Conservation (phyloP, 2,113 vertebrate species). For the Antechinus flavipes region DNA sequence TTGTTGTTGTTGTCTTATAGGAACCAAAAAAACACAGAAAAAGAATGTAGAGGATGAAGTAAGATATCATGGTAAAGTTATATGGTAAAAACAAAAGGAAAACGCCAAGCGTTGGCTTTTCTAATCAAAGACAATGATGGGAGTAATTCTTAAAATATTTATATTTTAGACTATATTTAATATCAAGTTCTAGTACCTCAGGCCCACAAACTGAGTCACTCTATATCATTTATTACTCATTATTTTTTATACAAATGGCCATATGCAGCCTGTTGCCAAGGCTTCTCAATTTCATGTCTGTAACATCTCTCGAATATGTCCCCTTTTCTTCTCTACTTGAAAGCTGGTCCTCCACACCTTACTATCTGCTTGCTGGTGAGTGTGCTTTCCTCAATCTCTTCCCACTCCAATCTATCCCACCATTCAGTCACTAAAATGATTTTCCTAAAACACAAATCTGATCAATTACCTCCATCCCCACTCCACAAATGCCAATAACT, state of each 20-base stretch:
- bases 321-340: neutral
- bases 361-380: too few species aligned
- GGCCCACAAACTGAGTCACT: neutral
- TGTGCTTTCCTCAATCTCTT: too few species aligned
- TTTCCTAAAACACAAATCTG: too few species aligned
- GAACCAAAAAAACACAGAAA: neutral
- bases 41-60: neutral
- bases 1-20: neutral
- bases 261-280: neutral
- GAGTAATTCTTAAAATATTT: neutral
- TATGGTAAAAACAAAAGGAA: neutral
- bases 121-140: neutral
- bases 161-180: neutral
- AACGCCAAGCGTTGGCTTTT: neutral
- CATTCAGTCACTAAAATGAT: neutral
- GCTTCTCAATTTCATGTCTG: neutral
- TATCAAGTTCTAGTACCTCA: neutral
- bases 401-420: neutral
- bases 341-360: neutral
- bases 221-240: neutral
- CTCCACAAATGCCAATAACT: too few species aligned
- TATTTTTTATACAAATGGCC: neutral
- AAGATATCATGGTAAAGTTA: neutral
- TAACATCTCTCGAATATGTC: neutral
- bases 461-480: too few species aligned